Percentiles rank a stretch among this genome's conserved stretches.
phyloP scores from a whole-genome alignment of 2,888 invertebrate genomes.

The Melinaea marsaeus region DNA sequence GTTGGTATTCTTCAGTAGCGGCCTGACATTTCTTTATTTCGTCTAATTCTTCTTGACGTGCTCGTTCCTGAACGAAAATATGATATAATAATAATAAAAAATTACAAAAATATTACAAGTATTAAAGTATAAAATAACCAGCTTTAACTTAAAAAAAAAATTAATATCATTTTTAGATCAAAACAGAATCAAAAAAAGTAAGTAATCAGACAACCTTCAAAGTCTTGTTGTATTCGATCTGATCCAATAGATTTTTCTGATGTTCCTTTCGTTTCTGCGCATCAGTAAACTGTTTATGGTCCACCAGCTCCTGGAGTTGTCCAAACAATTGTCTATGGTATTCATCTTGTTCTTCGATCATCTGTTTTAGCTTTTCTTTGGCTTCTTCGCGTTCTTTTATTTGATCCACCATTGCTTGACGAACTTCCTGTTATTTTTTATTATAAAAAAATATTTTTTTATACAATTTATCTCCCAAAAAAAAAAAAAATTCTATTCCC shows the following conservation, averaged over 20 bases:
- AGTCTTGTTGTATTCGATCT: conserved; percentile 62
- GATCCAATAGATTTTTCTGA: conserved; percentile 48
- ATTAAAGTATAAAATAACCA: too few relatives aligned
- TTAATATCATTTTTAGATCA: too few relatives aligned
- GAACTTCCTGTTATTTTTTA: conserved; percentile 47
- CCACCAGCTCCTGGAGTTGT: conserved; percentile 47
- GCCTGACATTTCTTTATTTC: conserved; percentile 49
- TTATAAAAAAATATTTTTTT: too few relatives aligned
- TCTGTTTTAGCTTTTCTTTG: conserved; percentile 41
- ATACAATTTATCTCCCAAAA: too few relatives aligned
- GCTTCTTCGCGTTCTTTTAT: conserved; percentile 49
- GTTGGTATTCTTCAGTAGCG: conserved; percentile 52
- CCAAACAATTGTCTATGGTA: conserved; percentile 46
- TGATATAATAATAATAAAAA: too few relatives aligned
- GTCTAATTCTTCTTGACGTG: conserved; percentile 53
- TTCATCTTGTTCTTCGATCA: conserved; percentile 44
- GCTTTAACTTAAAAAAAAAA: too few relatives aligned
- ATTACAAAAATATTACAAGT: too few relatives aligned
- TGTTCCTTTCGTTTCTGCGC: conserved; percentile 46
- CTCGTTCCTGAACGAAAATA: conserved; percentile 44
- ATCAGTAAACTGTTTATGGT: conserved; percentile 45
- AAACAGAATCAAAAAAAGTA: too few relatives aligned
- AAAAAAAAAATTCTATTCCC: too few relatives aligned
- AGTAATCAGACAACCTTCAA: conserved; percentile 48
- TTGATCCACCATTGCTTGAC: conserved; percentile 54